Conservation (phyloP, 37 sponge, comb jelly and placozoan species). For the Crambe crambe region DNA sequence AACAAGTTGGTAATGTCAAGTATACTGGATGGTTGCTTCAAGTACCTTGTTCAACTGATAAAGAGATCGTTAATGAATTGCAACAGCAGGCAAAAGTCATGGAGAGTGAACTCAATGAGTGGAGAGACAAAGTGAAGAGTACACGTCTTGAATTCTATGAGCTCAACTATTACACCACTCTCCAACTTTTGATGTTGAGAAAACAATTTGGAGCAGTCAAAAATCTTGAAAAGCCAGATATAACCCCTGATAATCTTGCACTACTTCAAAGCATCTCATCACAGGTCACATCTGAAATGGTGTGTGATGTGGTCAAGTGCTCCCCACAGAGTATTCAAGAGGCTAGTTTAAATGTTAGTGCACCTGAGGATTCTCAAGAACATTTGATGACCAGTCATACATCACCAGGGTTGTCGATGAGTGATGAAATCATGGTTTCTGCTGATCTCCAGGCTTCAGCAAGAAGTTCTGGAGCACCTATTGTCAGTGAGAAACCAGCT, state of each 20-base stretch:
- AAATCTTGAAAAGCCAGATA: not conserved
- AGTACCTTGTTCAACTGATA: conserved; percentile 2
- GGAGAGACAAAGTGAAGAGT: conserved; percentile 20
- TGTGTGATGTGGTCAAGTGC: conserved; percentile 32
- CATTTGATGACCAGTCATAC: not conserved
- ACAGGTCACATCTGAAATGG: not conserved
- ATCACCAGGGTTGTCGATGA: not conserved
- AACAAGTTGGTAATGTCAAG: conserved; percentile 46
- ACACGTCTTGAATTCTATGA: conserved; percentile 45
- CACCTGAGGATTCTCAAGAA: not conserved
- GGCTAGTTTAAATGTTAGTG: not conserved
- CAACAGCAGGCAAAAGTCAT: conserved; percentile 35
- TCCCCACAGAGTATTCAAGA: not conserved
- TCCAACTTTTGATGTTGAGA: conserved; percentile 55
- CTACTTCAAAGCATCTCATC: conserved; percentile 53
- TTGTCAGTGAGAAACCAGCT: not conserved
- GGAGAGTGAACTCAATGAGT: conserved; percentile 40
- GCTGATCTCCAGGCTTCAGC: not conserved
- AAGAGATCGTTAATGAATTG: conserved; percentile 1
- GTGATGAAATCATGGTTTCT: not conserved
- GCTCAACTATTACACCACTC: conserved; percentile 77
- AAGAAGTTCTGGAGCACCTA: not conserved
- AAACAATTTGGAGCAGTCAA: conserved; percentile 34
- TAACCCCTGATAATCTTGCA: conserved; percentile 7
- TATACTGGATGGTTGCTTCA: conserved; percentile 42